phyloP scores from a whole-genome alignment of 2,113 vertebrate species.

The Leucopternis melanops region DNA sequence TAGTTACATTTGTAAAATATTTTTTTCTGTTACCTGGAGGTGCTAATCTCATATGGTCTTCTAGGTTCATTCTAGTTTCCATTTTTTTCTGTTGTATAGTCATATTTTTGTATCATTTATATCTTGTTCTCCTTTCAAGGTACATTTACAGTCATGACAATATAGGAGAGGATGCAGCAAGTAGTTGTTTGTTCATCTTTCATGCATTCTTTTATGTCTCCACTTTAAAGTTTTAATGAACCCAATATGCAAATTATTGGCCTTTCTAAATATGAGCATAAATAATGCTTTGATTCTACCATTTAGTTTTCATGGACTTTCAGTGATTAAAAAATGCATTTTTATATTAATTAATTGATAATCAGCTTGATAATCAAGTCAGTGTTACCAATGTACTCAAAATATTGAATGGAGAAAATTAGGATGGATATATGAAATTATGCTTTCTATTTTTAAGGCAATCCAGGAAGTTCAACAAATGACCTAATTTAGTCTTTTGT shows the following conservation, averaged over 20 bases:
- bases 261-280: neutral
- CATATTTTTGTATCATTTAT: neutral
- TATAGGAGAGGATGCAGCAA: neutral
- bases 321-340: neutral
- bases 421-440: neutral
- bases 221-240: neutral
- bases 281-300: neutral
- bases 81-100: neutral
- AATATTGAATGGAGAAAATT: neutral
- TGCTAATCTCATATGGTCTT: neutral
- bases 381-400: neutral
- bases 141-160: neutral
- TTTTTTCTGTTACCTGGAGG: neutral
- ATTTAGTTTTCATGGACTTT: neutral
- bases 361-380: neutral
- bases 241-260: neutral
- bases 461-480: neutral
- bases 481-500: neutral
- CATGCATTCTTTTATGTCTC: neutral
- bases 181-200: neutral
- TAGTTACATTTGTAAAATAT: neutral
- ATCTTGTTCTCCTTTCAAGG: neutral
- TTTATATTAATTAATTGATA: neutral
- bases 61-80: neutral
- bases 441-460: neutral